A percentile compares a stretch with the other conserved stretches of the same genome.
Conservation (phyloP, 2,113 vertebrate species). For the Arizona elegans region DNA sequence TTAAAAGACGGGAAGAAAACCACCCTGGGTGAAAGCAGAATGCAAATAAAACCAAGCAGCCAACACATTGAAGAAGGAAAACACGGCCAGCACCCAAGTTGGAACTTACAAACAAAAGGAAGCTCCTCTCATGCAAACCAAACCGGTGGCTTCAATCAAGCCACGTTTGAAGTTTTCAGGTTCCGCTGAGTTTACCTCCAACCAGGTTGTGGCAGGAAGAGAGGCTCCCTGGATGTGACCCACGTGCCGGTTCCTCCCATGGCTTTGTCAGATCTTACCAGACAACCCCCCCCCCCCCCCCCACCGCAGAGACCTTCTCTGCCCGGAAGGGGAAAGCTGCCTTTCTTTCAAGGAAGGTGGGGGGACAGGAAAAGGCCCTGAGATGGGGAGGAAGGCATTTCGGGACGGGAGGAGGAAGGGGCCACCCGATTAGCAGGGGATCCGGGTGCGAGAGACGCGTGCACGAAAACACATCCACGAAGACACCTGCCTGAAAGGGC, state of each 20-base stretch:
- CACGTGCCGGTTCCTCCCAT: rapidly evolving
- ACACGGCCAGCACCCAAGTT: not conserved
- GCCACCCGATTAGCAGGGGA: not conserved
- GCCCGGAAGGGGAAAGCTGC: not conserved
- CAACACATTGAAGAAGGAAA: not conserved
- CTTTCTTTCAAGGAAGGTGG: not conserved
- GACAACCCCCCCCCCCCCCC: rapidly evolving
- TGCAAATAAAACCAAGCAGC: not conserved
- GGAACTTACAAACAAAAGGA: too few species aligned
- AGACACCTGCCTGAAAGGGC: constrained; percentile 77
- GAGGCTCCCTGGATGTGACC: not conserved
- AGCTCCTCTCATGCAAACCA: too few species aligned
- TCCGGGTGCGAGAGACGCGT: not conserved
- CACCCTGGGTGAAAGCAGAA: not conserved
- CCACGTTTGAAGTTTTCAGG: not conserved
- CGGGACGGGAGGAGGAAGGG: constrained; percentile 24
- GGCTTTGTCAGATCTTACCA: not conserved
- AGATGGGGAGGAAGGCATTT: not conserved
- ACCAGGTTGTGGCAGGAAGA: not conserved
- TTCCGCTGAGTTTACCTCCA: too few species aligned
- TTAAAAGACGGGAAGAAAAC: not conserved
- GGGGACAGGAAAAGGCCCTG: not conserved
- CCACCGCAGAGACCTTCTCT: not conserved
- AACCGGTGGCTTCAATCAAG: not conserved
- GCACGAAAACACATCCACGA: constrained; percentile 21